Evolutionary conservation across 1,140 invertebrate genomes (phyloP), one percentile per base, ranked within the genome.

Genomic region (Ips typographus): DNA sequence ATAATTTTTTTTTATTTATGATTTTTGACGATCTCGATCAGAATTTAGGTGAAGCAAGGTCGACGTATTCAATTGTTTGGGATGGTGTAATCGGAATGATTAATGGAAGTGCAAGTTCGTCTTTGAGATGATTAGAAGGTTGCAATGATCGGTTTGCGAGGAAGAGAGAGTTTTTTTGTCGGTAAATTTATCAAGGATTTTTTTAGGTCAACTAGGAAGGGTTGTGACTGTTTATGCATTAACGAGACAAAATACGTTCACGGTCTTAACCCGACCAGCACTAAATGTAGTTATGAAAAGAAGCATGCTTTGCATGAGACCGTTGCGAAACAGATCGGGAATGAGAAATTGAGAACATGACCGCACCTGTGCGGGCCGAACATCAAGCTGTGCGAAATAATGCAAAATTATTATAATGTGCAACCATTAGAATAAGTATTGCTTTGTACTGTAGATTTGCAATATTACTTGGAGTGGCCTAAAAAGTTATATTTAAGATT

Each of bases 301-400:
- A 40, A 39, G 6, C 38, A 62, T 42, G 36, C 42, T 62, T 62
- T 62, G 22, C 40, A 62, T 51, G 60, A 6, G 64, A 37, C 64
- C 8, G 53, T 67, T 67, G 47, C 65, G 65, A 67, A 67, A 67
- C 43, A 58, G 39, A 40, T 52, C 49, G 43, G 66, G 42, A 62
- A 57, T 53, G 53, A 66, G 64, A 57, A 68, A 58, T 60, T 4
- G 59, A 61, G 43, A 66, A 66, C 53, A 66, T 69, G 71, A 64
- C 71, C 71, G 71, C 71, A 73, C 71, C 71, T 73, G 71, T 62
- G 65, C 64, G 56, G 60, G 61, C 69, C 37, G 47, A 68, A 56
- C 58, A 68, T 73, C 71, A 73, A 73, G 71, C 71, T 73, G 71
- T 65, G 71, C 68, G 55, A 73, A 73, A 73, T 73, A 73, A 73